Evolutionary conservation across 2,797 vertebrate genomes (phyloP).

Genomic region (Scarus forsteni): DNA sequence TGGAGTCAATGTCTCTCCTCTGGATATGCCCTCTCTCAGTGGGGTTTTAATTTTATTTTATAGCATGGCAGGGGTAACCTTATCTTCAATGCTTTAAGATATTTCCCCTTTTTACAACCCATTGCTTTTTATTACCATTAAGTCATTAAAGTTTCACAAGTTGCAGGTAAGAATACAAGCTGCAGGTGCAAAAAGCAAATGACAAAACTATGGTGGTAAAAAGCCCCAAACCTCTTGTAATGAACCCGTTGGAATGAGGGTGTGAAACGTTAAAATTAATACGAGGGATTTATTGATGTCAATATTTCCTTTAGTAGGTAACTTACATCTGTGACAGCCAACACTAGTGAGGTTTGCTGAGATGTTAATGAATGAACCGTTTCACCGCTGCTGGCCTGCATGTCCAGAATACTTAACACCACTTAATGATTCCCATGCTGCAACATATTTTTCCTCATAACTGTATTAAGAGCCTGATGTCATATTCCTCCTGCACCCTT

Average conservation of each 20-base stretch:
- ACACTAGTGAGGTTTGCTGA: constrained; percentile 33
- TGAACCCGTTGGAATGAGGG: constrained; percentile 23
- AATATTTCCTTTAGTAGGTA: constrained; percentile 33
- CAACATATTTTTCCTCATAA: constrained; percentile 63
- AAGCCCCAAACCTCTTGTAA: constrained; percentile 26
- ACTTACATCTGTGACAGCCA: constrained; percentile 10
- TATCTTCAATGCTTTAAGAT: constrained; percentile 38
- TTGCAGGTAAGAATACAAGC: constrained; percentile 31
- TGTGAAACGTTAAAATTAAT: constrained; percentile 39
- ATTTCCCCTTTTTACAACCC: constrained; percentile 20
- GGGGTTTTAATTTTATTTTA: constrained; percentile 19
- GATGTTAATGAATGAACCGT: constrained; percentile 54
- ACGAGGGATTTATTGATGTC: constrained; percentile 25
- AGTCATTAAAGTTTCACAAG: constrained; percentile 17
- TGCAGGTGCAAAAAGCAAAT: constrained; percentile 36
- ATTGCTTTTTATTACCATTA: constrained; percentile 10
- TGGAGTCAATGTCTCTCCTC: constrained; percentile 23
- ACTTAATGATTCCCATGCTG: constrained; percentile 59
- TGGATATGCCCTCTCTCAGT: constrained; percentile 10
- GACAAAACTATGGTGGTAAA: constrained; percentile 14
- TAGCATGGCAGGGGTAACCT: constrained; percentile 14
- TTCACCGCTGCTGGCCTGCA: constrained; percentile 64
- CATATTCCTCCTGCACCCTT: constrained; percentile 62
- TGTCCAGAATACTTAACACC: constrained; percentile 55
- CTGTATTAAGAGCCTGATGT: constrained; percentile 67